These are phyloP conservation scores for Brachyptera risi DNA, from an alignment of 2,888 invertebrate species.

Conservation along the genomic window DNA sequence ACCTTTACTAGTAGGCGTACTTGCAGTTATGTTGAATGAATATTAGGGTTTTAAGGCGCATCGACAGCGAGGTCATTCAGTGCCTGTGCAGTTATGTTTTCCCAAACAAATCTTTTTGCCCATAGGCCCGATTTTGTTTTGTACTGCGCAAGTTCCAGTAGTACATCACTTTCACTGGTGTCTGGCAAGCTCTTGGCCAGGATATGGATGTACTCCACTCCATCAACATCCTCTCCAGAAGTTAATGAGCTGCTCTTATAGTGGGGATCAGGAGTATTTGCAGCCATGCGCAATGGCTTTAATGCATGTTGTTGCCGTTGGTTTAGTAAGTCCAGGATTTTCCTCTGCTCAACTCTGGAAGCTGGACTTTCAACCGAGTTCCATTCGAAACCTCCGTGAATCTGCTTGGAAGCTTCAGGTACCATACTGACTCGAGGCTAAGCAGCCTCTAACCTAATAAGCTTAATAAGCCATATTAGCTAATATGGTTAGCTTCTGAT, in stretches of 20 bases:
- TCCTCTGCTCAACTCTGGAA: slow-evolving; percentile 14
- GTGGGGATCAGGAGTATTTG: slow-evolving; percentile 36
- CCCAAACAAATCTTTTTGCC: too few species aligned
- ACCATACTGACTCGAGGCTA: slow-evolving; percentile 34
- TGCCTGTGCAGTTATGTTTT: background rate
- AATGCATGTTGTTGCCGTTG: slow-evolving; percentile 31
- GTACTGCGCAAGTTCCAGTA: slow-evolving; percentile 14
- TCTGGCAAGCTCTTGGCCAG: slow-evolving; percentile 1
- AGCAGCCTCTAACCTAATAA: slow-evolving; percentile 33
- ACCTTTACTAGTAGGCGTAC: slow-evolving; percentile 33
- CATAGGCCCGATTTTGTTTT: slow-evolving; percentile 4
- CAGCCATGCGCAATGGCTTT: slow-evolving; percentile 35
- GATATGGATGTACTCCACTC: background rate
- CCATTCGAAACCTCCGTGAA: slow-evolving; percentile 33
- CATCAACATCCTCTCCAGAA: slow-evolving; percentile 5
- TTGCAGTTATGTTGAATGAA: too few species aligned
- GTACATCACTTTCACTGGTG: slow-evolving; percentile 26
- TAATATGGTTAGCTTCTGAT: slow-evolving; percentile 33
- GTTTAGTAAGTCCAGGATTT: slow-evolving; percentile 31
- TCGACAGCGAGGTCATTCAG: too few species aligned
- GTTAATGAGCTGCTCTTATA: slow-evolving; percentile 30
- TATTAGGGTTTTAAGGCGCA: too few species aligned
- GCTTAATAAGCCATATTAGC: too few species aligned
- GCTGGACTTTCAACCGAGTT: slow-evolving; percentile 24
- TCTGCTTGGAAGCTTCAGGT: slow-evolving; percentile 32